These are phyloP conservation scores for Uria lomvia DNA, from an alignment of 2,113 vertebrate genomes.

Conservation along the genomic window DNA sequence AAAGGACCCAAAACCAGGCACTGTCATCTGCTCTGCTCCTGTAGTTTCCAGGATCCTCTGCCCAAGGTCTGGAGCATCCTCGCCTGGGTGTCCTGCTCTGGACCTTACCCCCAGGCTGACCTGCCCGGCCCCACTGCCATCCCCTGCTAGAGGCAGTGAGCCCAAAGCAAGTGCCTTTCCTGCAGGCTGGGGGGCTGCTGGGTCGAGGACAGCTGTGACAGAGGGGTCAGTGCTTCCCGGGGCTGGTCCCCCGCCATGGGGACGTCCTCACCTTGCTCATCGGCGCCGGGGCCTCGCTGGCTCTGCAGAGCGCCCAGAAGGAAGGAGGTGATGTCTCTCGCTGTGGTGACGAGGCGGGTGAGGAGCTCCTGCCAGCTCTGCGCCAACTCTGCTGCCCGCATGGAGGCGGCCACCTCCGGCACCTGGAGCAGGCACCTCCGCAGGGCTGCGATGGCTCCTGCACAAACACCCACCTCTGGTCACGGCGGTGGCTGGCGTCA, in stretches of 20 bases:
- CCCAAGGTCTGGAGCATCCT: background rate
- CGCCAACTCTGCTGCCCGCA: conserved; percentile 19
- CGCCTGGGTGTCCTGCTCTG: background rate
- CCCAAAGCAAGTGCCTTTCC: background rate
- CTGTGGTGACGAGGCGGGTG: conserved; percentile 59
- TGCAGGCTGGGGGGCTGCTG: background rate
- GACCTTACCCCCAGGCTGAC: background rate
- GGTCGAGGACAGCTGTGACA: background rate
- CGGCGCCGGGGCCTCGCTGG: background rate
- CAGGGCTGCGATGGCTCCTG: conserved; percentile 81
- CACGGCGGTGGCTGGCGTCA: background rate
- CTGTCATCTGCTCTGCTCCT: background rate
- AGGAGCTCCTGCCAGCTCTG: conserved; percentile 61
- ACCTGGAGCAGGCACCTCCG: conserved; percentile 80
- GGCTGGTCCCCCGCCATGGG: fast-evolving
- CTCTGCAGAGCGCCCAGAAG: conserved; percentile 80
- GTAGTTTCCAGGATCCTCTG: background rate
- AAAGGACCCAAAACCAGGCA: background rate
- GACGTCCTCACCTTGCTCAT: conserved; percentile 58
- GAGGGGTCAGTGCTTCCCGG: background rate
- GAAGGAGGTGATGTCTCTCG: conserved; percentile 73
- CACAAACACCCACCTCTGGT: background rate
- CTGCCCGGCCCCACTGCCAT: background rate
- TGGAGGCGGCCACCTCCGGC: conserved; percentile 35
- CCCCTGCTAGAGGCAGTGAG: background rate